A percentile compares a stretch with the other conserved stretches of the same genome.
Conservation (phyloP, 1,140 invertebrate genomes). For the Drosophila parvula region DNA sequence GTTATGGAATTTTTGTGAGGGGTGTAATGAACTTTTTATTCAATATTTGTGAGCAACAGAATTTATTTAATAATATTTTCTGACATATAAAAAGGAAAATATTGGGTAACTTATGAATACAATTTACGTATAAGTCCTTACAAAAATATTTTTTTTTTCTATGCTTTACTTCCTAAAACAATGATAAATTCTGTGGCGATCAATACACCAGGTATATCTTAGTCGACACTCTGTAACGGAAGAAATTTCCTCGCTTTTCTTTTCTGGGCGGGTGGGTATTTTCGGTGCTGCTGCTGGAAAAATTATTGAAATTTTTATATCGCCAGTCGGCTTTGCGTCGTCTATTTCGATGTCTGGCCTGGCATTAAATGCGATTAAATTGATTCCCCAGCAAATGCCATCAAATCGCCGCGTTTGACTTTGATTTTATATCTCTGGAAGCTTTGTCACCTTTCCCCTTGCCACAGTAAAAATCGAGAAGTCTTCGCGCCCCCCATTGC, state of each 20-base stretch:
- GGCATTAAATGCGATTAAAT: conserved; percentile 82
- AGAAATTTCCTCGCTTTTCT: not conserved
- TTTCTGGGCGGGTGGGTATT: conserved; percentile 32
- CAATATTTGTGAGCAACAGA: rapidly evolving
- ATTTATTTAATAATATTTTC: not conserved
- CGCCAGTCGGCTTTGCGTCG: conserved; percentile 31
- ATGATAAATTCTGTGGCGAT: not conserved
- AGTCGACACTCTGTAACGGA: not conserved
- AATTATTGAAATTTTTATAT: conserved; percentile 80
- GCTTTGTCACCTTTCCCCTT: conserved; percentile 61
- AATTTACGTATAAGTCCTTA: not conserved
- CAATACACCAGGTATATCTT: not conserved
- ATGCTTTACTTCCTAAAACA: not conserved
- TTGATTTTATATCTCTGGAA: conserved; percentile 65
- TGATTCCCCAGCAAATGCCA: conserved; percentile 73
- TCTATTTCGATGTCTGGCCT: conserved; percentile 51
- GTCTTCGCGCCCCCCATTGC: not conserved
- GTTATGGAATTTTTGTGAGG: not conserved
- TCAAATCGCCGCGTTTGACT: conserved; percentile 68
- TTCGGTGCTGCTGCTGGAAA: conserved; percentile 44
- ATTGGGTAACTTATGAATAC: not conserved
- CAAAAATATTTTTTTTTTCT: not conserved
- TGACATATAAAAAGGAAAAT: not conserved
- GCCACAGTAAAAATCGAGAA: not conserved
- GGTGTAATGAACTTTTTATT: not conserved